Percentiles rank a stretch among this genome's conserved stretches.
Evolutionary conservation across 2,797 vertebrate genomes (phyloP).

Genomic region (Sardinella longiceps): DNA sequence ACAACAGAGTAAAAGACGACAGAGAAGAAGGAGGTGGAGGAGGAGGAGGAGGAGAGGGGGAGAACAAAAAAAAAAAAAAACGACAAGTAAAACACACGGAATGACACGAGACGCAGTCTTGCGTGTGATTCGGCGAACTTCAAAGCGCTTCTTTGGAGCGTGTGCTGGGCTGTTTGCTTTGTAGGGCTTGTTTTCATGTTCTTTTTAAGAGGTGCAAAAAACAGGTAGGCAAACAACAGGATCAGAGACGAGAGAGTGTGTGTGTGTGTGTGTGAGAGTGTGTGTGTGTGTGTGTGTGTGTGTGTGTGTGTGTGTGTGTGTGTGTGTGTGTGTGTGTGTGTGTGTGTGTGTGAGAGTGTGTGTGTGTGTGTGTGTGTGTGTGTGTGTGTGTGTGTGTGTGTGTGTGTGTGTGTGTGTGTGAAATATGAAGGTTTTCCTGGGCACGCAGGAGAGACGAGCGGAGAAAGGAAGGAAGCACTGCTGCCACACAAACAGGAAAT

Average conservation of each 20-base stretch:
- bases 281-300: neutral
- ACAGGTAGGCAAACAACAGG: slow-evolving; percentile 53
- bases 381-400: neutral
- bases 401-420: slow-evolving; percentile 17
- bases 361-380: slow-evolving; percentile 49
- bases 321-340: neutral
- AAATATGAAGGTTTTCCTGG: slow-evolving; percentile 71
- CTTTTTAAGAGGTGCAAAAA: slow-evolving; percentile 60
- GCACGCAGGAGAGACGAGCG: slow-evolving; percentile 56
- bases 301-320: slow-evolving; percentile 16
- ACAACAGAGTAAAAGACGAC: neutral
- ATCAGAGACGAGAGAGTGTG: slow-evolving; percentile 70
- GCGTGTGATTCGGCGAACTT: slow-evolving; percentile 33
- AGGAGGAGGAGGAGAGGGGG: neutral
- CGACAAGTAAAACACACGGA: neutral
- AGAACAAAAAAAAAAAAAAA: neutral
- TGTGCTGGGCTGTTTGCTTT: slow-evolving; percentile 34
- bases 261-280: neutral
- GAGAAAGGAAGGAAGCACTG: slow-evolving; percentile 72
- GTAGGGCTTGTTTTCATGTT: slow-evolving; percentile 47
- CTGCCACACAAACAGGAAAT: slow-evolving; percentile 81
- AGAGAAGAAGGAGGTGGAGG: neutral
- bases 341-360: slow-evolving; percentile 59
- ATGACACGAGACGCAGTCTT: slow-evolving; percentile 9
- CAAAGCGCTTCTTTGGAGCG: slow-evolving; percentile 35